These are phyloP conservation scores for Gephyroberyx darwinii DNA, from an alignment of 2,797 vertebrate genomes.

Conservation along the genomic window DNA sequence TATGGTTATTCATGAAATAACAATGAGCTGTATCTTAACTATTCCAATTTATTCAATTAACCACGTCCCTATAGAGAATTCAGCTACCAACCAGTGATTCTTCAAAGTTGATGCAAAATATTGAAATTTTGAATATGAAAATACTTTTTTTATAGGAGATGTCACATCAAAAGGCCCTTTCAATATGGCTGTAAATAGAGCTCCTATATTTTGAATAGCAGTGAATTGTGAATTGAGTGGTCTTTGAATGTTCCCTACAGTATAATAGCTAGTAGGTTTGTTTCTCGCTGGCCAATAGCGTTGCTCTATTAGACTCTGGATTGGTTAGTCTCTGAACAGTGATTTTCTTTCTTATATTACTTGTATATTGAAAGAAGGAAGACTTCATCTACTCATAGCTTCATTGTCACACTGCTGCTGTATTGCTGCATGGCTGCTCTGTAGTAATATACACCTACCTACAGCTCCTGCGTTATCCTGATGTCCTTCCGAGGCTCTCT, in stretches of 20 bases:
- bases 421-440: constrained; percentile 63
- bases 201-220: constrained; percentile 45
- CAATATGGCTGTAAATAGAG: constrained; percentile 45
- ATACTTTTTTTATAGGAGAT: constrained; percentile 50
- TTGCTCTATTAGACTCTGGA: not conserved
- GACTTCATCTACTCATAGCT: not conserved
- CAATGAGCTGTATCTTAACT: constrained; percentile 72
- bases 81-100: constrained; percentile 59
- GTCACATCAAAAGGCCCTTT: constrained; percentile 50
- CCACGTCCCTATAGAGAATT: constrained; percentile 67
- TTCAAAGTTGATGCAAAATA: constrained; percentile 66
- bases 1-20: constrained; percentile 82
- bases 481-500: constrained; percentile 52
- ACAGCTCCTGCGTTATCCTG: constrained; percentile 33
- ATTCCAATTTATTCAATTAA: constrained; percentile 80
- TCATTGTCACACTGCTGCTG: constrained; percentile 33
- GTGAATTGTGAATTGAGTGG: constrained; percentile 51
- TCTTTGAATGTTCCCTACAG: constrained; percentile 56
- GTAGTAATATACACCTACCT: constrained; percentile 67
- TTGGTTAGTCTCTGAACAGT: not conserved
- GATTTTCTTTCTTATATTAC: too few relatives aligned
- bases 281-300: not conserved
- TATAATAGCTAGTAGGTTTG: constrained; percentile 39
- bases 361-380: not conserved
- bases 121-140: constrained; percentile 56